phyloP scores from a whole-genome alignment of 2,888 invertebrate species.

The Penaeus monodon region DNA sequence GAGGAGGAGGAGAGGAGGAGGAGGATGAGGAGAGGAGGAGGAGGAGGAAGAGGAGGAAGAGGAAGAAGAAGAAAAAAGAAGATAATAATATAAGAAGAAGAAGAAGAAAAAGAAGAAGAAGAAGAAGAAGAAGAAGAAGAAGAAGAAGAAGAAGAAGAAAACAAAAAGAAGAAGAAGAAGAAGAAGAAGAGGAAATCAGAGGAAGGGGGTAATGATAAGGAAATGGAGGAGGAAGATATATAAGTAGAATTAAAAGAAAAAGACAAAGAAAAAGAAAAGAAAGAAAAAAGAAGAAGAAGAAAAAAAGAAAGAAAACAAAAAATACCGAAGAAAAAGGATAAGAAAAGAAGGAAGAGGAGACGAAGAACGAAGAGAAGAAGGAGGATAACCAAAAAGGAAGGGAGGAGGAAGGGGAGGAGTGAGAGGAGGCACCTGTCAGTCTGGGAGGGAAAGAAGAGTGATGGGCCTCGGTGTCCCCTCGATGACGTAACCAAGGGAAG shows the following conservation, averaged over 20 bases:
- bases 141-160: background rate
- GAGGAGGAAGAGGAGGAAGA: no score
- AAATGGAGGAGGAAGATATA: background rate
- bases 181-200: no score
- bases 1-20: background rate
- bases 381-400: background rate
- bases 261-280: background rate
- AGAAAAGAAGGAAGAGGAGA: background rate
- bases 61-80: no score
- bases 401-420: slow-evolving; percentile 7
- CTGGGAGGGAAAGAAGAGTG: no score
- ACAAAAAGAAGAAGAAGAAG: background rate
- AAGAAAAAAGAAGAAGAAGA: background rate
- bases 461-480: no score
- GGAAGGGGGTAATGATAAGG: background rate
- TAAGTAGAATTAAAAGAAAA: no score
- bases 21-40: background rate
- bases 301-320: background rate
- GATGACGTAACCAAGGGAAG: no score
- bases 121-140: no score
- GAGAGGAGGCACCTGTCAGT: background rate
- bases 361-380: background rate
- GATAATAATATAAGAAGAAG: background rate
- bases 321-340: background rate
- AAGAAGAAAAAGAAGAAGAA: no score